A percentile compares a stretch with the other conserved stretches of the same genome.
These are phyloP conservation scores for Coleophora deauratella DNA, from an alignment of 2,888 invertebrate species.

Conservation along the genomic window DNA sequence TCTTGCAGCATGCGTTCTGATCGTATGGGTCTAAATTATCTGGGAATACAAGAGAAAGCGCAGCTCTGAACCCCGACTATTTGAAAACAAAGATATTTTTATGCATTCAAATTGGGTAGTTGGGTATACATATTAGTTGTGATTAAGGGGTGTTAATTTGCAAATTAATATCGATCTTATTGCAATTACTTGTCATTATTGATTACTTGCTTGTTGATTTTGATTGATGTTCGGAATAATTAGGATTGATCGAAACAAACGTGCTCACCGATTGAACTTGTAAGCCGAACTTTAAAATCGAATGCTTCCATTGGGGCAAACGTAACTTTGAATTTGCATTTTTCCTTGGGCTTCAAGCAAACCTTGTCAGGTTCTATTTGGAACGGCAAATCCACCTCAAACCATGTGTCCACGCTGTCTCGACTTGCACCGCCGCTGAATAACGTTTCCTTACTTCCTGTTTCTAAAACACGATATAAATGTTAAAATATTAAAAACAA, in stretches of 20 bases:
- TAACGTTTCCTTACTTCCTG: constrained; percentile 47
- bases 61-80: too few relatives aligned
- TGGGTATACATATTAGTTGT: too few relatives aligned
- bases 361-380: constrained; percentile 57
- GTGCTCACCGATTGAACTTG: constrained; percentile 48
- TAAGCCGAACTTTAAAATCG: constrained; percentile 57
- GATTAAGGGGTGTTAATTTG: too few relatives aligned
- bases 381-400: constrained; percentile 66
- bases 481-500: too few relatives aligned
- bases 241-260: not conserved
- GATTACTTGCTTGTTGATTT: too few relatives aligned
- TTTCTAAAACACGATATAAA: constrained; percentile 9
- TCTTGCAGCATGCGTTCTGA: constrained; percentile 62
- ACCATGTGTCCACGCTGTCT: constrained; percentile 59
- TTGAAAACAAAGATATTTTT: too few relatives aligned
- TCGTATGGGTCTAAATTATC: constrained; percentile 71
- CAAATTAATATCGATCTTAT: too few relatives aligned
- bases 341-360: constrained; percentile 56
- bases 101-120: too few relatives aligned
- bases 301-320: constrained; percentile 74
- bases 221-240: too few relatives aligned
- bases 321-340: constrained; percentile 50
- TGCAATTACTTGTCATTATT: too few relatives aligned
- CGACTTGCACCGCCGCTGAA: constrained; percentile 47
- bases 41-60: constrained; percentile 13